Evolutionary conservation across 2,113 vertebrate genomes (phyloP), one percentile per base, ranked within the genome.

Genomic region (Ptilorrhoa leucosticta): DNA sequence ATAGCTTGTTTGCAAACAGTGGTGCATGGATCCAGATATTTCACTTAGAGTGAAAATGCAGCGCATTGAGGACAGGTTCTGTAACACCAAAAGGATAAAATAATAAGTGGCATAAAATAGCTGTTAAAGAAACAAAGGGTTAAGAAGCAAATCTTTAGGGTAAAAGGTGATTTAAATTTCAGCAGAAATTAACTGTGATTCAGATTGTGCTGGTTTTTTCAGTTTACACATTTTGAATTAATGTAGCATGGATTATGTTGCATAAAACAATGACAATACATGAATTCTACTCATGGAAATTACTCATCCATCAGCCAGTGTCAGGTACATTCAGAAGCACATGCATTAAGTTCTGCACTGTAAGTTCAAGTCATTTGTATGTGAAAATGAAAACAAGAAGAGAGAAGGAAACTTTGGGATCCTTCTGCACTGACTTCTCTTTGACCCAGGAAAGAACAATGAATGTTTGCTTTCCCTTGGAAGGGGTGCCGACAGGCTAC

Each of bases 401-500:
- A 94, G 92, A 83, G 70, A 93, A 75, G 88, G 76, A 92, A 90
- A 90, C 64, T 87, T 91, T 71, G 65, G 24, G 80, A 89, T 89
- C 88, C 40, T 69, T 96, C 71, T 92, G 83, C 69, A 57, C 28
- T 96, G 93, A 95, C 96, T 97, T 97, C 93, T 89, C 71, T 92
- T 92, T 97, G 94, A 97, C 96, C 94, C 80, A 94, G 65, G 71
- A 79, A 94, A 93, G 96, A 94, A 93, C 90, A 92, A 86, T 75
- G 93, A 96, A 81, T 96, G 96, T 97, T 96, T 96, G 94, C 93
- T 96, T 97, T 97, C 92, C 47, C 79, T 97, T 88, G 79, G 75
- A 97, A 93, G 71, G 94, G 93, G 92, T 96, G 92, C 95, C 53
- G 60, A 87, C 81, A 94, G 95, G 95, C 94, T 96, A 95, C 37